A percentile compares a stretch with the other conserved stretches of the same genome.
Conservation (phyloP, 2,113 vertebrate species). For the Ciconia maguari region DNA sequence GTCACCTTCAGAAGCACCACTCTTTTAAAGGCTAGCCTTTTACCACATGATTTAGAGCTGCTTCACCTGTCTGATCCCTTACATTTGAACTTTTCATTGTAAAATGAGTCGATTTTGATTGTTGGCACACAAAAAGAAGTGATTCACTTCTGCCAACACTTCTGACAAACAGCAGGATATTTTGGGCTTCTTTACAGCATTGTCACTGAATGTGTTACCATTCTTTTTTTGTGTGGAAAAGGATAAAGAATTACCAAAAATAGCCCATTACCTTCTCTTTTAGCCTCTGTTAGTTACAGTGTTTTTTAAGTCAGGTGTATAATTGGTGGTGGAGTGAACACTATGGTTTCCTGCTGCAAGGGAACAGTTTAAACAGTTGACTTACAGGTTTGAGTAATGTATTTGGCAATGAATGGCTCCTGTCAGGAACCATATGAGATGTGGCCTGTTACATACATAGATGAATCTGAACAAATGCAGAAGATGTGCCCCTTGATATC, state of each 20-base stretch:
- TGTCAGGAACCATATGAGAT: neutral
- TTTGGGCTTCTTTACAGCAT: neutral
- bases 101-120: neutral
- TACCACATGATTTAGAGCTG: neutral
- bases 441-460: neutral
- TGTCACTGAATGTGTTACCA: neutral
- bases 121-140: neutral
- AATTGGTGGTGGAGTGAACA: neutral
- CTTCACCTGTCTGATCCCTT: neutral
- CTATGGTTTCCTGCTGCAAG: neutral
- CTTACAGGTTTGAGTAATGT: neutral
- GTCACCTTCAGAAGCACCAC: neutral
- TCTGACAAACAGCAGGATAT: neutral
- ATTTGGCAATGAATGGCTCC: neutral
- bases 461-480: neutral
- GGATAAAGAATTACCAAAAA: neutral
- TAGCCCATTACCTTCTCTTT: neutral
- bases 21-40: neutral
- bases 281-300: neutral
- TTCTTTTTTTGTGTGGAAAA: neutral
- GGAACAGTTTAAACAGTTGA: neutral
- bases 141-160: neutral
- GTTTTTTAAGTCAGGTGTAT: neutral
- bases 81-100: neutral
- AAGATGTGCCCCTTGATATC: neutral